phyloP scores from a whole-genome alignment of 2,888 invertebrate genomes.

The Drosophila pseudotalamancana region DNA sequence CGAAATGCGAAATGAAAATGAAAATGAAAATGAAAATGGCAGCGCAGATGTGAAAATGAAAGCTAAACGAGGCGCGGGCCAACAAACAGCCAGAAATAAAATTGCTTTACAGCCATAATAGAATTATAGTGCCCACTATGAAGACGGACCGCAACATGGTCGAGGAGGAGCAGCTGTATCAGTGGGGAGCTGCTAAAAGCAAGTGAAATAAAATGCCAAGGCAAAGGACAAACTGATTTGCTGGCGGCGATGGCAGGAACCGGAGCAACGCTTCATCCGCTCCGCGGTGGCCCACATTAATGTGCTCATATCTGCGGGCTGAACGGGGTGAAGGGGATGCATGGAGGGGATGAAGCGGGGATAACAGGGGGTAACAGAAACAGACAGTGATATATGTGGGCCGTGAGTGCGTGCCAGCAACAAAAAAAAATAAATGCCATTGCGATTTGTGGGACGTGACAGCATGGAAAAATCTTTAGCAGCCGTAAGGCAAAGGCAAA shows the following conservation, averaged over 20 bases:
- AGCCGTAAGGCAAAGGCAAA: slow-evolving; percentile 43
- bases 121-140: slow-evolving; percentile 70
- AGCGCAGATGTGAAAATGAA: slow-evolving; percentile 60
- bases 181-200: slow-evolving; percentile 33
- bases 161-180: neutral
- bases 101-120: slow-evolving; percentile 74
- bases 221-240: slow-evolving; percentile 66
- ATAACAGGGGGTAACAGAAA: neutral
- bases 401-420: slow-evolving; percentile 46
- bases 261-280: slow-evolving; percentile 51
- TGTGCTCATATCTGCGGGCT: slow-evolving; percentile 43
- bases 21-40: slow-evolving; percentile 65
- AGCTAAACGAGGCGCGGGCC: slow-evolving; percentile 44
- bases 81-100: slow-evolving; percentile 54
- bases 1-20: slow-evolving; percentile 45
- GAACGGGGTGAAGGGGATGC: slow-evolving; percentile 1
- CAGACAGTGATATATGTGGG: slow-evolving; percentile 70
- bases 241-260: slow-evolving; percentile 43
- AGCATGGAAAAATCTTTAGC: slow-evolving; percentile 42
- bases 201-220: slow-evolving; percentile 55
- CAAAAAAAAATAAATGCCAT: slow-evolving; percentile 42
- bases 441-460: slow-evolving; percentile 67
- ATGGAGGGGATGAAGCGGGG: neutral
- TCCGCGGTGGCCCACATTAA: slow-evolving; percentile 63
- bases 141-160: slow-evolving; percentile 33